These are phyloP conservation scores for Idaea straminata DNA, from an alignment of 2,888 invertebrate genomes.

Conservation along the genomic window DNA sequence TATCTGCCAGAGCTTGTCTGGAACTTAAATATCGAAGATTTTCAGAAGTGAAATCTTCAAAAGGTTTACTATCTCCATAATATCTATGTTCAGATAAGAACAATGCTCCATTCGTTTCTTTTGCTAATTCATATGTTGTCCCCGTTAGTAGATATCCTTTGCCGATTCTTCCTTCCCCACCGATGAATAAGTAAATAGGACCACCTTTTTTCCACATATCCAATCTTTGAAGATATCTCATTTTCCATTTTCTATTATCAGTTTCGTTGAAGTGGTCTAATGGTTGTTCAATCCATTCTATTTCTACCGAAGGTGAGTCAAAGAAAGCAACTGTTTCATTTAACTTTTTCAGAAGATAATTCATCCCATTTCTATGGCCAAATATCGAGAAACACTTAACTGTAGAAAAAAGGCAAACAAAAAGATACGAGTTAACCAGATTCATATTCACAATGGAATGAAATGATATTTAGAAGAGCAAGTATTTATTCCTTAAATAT, in stretches of 20 bases:
- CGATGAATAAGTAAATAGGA: constrained; percentile 59
- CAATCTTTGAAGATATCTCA: constrained; percentile 61
- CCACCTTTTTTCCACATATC: constrained; percentile 53
- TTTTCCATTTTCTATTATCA: constrained; percentile 54
- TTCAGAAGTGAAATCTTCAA: constrained; percentile 43
- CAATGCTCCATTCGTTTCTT: constrained; percentile 66
- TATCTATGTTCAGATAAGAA: constrained; percentile 64
- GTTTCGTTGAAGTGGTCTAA: constrained; percentile 58
- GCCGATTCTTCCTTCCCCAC: constrained; percentile 55
- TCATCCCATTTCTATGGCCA: constrained; percentile 41
- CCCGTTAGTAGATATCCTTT: constrained; percentile 52
- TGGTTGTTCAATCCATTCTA: constrained; percentile 56
- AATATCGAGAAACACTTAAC: constrained; percentile 38
- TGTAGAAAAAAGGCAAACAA: constrained; percentile 10
- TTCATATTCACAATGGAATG: constrained; percentile 9
- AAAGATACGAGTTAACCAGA: constrained; percentile 27
- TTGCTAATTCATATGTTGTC: constrained; percentile 56
- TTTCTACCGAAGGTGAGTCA: constrained; percentile 31
- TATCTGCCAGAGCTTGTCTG: constrained; percentile 63
- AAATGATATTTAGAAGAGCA: constrained; percentile 9
- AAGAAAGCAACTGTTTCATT: constrained; percentile 27
- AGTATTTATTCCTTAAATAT: constrained; percentile 6
- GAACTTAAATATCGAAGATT: constrained; percentile 58
- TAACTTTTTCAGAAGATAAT: constrained; percentile 43
- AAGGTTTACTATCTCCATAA: constrained; percentile 64